Base-by-base conservation (phyloP, 2,113 vertebrate species). In the Emydura subglobosa region DNA sequence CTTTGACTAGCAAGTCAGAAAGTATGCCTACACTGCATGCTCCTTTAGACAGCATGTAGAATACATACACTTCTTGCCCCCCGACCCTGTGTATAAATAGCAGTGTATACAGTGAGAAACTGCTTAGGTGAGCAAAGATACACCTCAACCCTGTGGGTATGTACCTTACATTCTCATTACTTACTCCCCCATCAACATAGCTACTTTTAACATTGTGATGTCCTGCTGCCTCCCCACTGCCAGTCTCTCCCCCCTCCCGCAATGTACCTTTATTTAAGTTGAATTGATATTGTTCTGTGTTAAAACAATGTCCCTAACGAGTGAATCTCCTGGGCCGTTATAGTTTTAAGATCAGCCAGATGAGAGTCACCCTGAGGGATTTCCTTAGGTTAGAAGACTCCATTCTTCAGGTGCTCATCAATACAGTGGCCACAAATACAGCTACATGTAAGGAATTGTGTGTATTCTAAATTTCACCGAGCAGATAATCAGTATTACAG, bases 241-340 rank as follows among this genome's bases (percentile, higher is more conserved):
- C 61, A 16, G 31, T 34, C 6, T 68, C 29, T 34, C 12, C 34
- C 3, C 14, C 14, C 6, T 0, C 3, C 29, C 29, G 3, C 31
- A 65, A 31, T 65, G 7, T 68, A 68, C 16, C 7, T n/a, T 68
- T 29, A 14, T 27, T 27, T 34, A 34, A n/a, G 61, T 9, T 68
- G 17, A 68, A 68, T 19, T 68, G 34, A n/a, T n/a, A n/a, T n/a
- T 68, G 7, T n/a, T 68, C 61, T 61, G 59, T 61, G 29, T 61
- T 16, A 31, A 61, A 61, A 61, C 29, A 61, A 29, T 61, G 14
- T 17, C 61, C 34, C 14, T 68, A 68, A 6, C 17, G 61, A 68
- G 61, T 68, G 61, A 65, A 34, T 59, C 6, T 34, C 31, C 59
- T 65, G 59, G 61, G 34, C 7, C 17, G 31, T 31, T 17, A 65